Conservation (phyloP, 2,797 vertebrate genomes). For the Discoglossus pictus region DNA sequence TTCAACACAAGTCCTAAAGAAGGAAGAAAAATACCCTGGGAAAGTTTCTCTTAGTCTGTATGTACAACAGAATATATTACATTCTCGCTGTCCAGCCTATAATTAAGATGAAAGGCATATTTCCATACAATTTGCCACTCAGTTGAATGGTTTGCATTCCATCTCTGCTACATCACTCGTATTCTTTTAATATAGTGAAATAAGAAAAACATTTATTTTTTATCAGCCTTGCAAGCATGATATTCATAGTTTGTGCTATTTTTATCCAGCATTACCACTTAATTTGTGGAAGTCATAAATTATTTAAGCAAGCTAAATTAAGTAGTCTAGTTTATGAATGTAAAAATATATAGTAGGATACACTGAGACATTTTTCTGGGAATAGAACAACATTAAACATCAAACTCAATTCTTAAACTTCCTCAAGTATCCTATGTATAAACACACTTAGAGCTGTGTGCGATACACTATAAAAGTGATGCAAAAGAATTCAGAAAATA, state of each 20-base stretch:
- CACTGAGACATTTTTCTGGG: not conserved
- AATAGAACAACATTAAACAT: slow-evolving; percentile 39
- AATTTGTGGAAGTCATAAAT: slow-evolving; percentile 48
- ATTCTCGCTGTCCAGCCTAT: slow-evolving; percentile 71
- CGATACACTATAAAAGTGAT: slow-evolving; percentile 3
- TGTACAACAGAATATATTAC: slow-evolving; percentile 63
- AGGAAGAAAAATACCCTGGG: slow-evolving; percentile 76
- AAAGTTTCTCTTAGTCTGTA: slow-evolving; percentile 67
- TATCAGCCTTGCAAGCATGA: slow-evolving; percentile 33
- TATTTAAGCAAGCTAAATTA: slow-evolving; percentile 34
- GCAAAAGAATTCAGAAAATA: slow-evolving; percentile 4
- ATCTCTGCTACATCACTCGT: slow-evolving; percentile 56
- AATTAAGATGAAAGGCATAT: slow-evolving; percentile 80
- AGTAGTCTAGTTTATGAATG: slow-evolving; percentile 31
- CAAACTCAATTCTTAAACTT: slow-evolving; percentile 29
- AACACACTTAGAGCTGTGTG: slow-evolving; percentile 41
- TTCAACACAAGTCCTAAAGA: slow-evolving; percentile 75
- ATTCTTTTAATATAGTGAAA: slow-evolving; percentile 65
- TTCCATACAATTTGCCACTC: slow-evolving; percentile 70
- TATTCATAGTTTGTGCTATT: slow-evolving; percentile 30
- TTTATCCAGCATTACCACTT: slow-evolving; percentile 22
- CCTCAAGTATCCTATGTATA: slow-evolving; percentile 27
- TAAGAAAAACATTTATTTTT: slow-evolving; percentile 61
- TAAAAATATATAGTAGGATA: slow-evolving; percentile 22
- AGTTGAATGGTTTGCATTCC: slow-evolving; percentile 75